These are phyloP conservation scores for Dasysyrphus albostriatus DNA, from an alignment of 2,888 invertebrate genomes.

Conservation along the genomic window DNA sequence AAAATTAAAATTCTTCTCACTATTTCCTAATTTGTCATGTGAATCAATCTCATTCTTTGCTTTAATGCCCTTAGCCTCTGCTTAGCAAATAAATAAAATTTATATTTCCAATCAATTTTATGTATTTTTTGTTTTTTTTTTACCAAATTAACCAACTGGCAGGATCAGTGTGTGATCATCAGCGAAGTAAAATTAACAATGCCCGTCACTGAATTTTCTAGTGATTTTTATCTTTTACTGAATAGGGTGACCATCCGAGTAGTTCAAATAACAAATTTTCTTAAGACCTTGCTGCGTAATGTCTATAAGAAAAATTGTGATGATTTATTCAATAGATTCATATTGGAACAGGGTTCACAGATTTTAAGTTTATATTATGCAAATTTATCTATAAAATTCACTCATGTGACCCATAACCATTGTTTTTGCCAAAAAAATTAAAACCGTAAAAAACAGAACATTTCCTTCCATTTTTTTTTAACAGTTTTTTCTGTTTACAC, in stretches of 20 bases:
- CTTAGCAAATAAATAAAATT: slow-evolving; percentile 20
- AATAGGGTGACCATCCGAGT: slow-evolving; percentile 4
- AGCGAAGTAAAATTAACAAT: slow-evolving; percentile 31
- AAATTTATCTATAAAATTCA: no score
- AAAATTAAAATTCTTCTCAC: slow-evolving; percentile 60
- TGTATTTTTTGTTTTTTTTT: not conserved
- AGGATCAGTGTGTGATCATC: slow-evolving; percentile 27
- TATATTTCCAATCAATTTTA: slow-evolving; percentile 39
- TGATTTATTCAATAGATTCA: no score
- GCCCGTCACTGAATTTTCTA: slow-evolving; percentile 39
- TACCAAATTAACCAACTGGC: slow-evolving; percentile 9
- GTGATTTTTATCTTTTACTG: slow-evolving; percentile 23
- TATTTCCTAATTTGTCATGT: slow-evolving; percentile 58
- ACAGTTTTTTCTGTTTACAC: no score
- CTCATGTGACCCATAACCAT: no score
- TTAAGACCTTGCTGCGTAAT: no score
- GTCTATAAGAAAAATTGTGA: no score
- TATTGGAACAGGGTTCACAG: no score
- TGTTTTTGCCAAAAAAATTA: no score
- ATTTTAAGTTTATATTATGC: not conserved
- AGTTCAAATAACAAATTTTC: no score
- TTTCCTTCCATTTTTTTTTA: no score
- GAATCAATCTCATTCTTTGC: slow-evolving; percentile 32
- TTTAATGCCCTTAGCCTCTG: not conserved
- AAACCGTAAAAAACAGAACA: no score